phyloP scores from a whole-genome alignment of 1,140 invertebrate species.

The Cephus cinctus region DNA sequence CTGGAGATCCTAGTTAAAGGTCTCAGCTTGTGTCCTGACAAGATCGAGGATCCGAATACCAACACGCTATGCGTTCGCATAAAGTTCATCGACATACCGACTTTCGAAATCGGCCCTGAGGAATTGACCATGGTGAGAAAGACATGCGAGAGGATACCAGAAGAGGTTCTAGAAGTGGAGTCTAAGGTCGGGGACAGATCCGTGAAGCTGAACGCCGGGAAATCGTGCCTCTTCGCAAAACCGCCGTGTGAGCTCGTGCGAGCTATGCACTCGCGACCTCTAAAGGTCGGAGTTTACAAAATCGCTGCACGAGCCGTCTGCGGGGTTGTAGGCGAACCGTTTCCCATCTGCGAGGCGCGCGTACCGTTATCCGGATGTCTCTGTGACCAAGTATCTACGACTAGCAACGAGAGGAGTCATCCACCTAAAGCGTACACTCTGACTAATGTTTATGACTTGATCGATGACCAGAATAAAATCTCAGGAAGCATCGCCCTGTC shows the following conservation, averaged over 20 bases:
- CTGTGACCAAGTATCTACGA: slow-evolving; percentile 17
- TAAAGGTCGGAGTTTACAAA: slow-evolving; percentile 26
- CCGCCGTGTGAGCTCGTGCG: slow-evolving; percentile 18
- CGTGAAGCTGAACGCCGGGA: slow-evolving; percentile 25
- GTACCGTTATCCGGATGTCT: slow-evolving; percentile 19
- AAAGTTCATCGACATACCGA: slow-evolving; percentile 30
- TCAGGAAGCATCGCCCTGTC: slow-evolving; percentile 18
- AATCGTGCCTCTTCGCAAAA: slow-evolving; percentile 36
- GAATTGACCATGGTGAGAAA: slow-evolving; percentile 11
- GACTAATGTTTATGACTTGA: slow-evolving; percentile 14
- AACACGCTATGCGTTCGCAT: slow-evolving; percentile 19
- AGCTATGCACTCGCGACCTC: slow-evolving; percentile 22
- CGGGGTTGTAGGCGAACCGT: background rate
- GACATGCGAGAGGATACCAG: background rate
- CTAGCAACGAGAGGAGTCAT: slow-evolving; percentile 6
- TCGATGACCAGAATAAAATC: slow-evolving; percentile 10
- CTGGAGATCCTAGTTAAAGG: slow-evolving; percentile 31
- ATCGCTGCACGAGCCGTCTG: background rate
- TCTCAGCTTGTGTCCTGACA: slow-evolving; percentile 18
- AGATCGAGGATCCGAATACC: background rate
- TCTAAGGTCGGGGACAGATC: background rate
- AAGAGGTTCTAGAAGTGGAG: background rate
- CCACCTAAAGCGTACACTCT: slow-evolving; percentile 17
- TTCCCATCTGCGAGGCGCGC: slow-evolving; percentile 17
- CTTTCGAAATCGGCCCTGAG: slow-evolving; percentile 23